A percentile compares a stretch with the other conserved stretches of the same genome.
Evolutionary conservation across 2,797 vertebrate species (phyloP).

Genomic region (Eulemur coronatus): DNA sequence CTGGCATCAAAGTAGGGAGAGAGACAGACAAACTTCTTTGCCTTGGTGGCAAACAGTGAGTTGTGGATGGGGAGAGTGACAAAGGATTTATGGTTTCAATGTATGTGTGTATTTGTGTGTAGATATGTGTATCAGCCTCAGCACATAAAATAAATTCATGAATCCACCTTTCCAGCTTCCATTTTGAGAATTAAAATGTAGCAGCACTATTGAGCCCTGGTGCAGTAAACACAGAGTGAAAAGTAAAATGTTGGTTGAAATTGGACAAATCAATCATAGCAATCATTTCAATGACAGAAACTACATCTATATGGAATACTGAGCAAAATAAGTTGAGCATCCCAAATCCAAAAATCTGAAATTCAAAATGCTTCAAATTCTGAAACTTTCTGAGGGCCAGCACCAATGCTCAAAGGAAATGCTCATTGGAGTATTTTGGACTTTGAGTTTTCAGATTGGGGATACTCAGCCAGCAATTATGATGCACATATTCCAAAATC

Average conservation of each 20-base stretch:
- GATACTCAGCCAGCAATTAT: neutral
- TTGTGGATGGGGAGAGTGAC: neutral
- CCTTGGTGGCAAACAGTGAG: neutral
- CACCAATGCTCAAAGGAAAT: neutral
- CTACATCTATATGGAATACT: neutral
- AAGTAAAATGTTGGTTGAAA: slow-evolving; percentile 3
- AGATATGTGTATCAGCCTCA: neutral
- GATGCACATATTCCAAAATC: neutral
- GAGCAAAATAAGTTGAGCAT: neutral
- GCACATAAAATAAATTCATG: neutral
- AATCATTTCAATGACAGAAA: neutral
- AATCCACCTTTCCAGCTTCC: neutral
- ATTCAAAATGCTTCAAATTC: neutral
- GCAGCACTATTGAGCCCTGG: neutral
- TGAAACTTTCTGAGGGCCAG: neutral
- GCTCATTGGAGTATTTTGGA: neutral
- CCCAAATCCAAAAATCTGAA: neutral
- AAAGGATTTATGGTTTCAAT: neutral
- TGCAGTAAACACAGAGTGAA: neutral
- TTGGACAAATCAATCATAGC: neutral
- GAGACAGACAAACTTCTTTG: neutral
- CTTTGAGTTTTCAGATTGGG: neutral
- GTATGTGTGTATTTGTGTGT: neutral
- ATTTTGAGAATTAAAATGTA: neutral
- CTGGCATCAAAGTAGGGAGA: neutral